Evolutionary conservation across 1,140 invertebrate genomes (phyloP).

Genomic region (Drosophila virilis): DNA sequence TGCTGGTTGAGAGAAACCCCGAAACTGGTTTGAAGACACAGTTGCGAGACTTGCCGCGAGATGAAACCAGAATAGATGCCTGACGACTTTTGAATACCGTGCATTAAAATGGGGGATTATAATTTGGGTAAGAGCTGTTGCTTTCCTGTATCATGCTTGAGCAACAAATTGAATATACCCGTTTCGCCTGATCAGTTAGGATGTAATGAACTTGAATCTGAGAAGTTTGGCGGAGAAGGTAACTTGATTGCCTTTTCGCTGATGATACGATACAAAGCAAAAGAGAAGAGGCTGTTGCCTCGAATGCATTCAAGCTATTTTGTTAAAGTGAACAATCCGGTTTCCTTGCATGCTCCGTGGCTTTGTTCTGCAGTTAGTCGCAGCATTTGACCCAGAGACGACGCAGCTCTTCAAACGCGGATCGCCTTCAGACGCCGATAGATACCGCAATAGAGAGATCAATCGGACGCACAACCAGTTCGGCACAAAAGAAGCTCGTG

Average conservation of each 20-base stretch:
- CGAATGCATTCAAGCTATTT: slow-evolving; percentile 27
- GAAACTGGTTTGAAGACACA: slow-evolving; percentile 62
- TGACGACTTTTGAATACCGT: slow-evolving; percentile 29
- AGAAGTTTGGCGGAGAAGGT: slow-evolving; percentile 6
- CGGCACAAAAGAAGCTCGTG: slow-evolving; percentile 67
- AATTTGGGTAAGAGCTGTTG: too few relatives aligned
- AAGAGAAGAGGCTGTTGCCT: slow-evolving; percentile 16
- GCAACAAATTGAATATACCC: neutral
- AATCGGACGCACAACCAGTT: slow-evolving; percentile 64
- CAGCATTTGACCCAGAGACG: slow-evolving; percentile 51
- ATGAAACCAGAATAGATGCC: slow-evolving; percentile 34
- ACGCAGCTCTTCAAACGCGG: slow-evolving; percentile 22
- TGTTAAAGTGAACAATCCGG: slow-evolving; percentile 40
- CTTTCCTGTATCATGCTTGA: neutral
- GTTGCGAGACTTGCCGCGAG: slow-evolving; percentile 34
- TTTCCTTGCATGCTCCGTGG: slow-evolving; percentile 31
- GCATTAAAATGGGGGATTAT: too few relatives aligned
- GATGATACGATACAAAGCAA: slow-evolving; percentile 3
- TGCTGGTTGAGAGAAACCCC: slow-evolving; percentile 34
- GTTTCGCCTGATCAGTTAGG: neutral
- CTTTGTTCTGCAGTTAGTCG: slow-evolving; percentile 42
- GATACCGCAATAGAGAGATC: slow-evolving; percentile 66
- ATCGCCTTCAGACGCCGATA: slow-evolving; percentile 12
- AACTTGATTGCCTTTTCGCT: neutral
- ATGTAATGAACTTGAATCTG: neutral